A percentile compares a stretch with the other conserved stretches of the same genome.
Evolutionary conservation across 1,140 invertebrate genomes (phyloP).

Genomic region (Lamellibrachia luymesi): DNA sequence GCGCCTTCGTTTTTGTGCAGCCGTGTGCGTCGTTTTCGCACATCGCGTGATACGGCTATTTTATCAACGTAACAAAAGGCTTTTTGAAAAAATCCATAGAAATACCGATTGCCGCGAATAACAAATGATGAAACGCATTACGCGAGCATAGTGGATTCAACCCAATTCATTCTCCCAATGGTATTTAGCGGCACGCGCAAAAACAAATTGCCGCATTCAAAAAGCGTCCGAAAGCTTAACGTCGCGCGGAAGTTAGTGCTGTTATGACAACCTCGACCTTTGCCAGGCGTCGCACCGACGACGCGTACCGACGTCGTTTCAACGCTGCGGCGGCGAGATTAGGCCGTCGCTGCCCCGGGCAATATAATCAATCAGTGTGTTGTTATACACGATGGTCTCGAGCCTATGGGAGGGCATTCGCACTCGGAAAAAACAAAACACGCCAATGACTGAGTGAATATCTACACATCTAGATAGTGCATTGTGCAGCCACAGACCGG

Average conservation of each 20-base stretch:
- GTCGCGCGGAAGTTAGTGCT: no score
- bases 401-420: neutral
- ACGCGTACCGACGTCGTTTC: neutral
- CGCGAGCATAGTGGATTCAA: neutral
- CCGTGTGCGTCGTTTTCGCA: neutral
- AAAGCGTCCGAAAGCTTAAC: neutral
- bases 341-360: neutral
- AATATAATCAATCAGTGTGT: neutral
- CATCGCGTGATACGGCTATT: neutral
- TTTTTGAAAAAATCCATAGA: neutral
- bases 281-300: neutral
- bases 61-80: neutral
- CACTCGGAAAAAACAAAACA: neutral
- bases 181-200: neutral
- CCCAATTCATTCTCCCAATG: neutral
- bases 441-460: neutral
- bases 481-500: neutral
- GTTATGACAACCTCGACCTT: neutral
- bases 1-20: neutral
- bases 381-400: neutral
- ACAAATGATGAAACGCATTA: neutral
- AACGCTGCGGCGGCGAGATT: neutral
- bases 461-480: neutral
- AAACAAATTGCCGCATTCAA: neutral
- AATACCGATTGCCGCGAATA: neutral